These are phyloP conservation scores for Sminthurinus aureus DNA, from an alignment of 2,888 invertebrate species.

Conservation along the genomic window DNA sequence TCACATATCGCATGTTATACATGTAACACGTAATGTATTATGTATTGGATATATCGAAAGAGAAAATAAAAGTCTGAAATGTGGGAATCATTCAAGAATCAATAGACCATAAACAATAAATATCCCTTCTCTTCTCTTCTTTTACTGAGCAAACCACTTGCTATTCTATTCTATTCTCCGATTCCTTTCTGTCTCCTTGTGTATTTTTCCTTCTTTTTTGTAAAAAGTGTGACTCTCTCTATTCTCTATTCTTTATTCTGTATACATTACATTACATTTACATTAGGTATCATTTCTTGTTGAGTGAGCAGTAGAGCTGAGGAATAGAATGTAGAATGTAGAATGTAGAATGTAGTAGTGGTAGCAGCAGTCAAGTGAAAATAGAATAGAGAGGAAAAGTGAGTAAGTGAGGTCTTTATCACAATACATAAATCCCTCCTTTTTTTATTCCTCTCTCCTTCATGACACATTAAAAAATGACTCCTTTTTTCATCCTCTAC, in stretches of 20 bases:
- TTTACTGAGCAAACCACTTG: conserved; percentile 34
- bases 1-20: no score
- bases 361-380: neutral
- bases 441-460: conserved; percentile 6
- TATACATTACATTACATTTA: neutral
- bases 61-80: conserved; percentile 45
- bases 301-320: conserved; percentile 13
- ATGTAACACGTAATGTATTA: no score
- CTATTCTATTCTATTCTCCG: neutral
- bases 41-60: neutral
- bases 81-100: conserved; percentile 52
- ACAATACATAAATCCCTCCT: neutral
- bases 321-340: no score
- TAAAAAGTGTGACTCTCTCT: neutral
- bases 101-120: conserved; percentile 59
- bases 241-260: neutral
- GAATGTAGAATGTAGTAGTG: no score
- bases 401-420: conserved; percentile 1
- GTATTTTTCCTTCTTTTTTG: conserved; percentile 27
- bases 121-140: conserved; percentile 48
- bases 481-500: conserved; percentile 23
- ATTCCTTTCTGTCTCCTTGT: neutral
- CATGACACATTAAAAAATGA: conserved; percentile 34
- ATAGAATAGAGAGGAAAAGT: neutral
- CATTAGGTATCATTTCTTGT: conserved; percentile 23